Base-by-base conservation (phyloP, 2,888 invertebrate genomes). In the Ormyrus nitidulus region DNA sequence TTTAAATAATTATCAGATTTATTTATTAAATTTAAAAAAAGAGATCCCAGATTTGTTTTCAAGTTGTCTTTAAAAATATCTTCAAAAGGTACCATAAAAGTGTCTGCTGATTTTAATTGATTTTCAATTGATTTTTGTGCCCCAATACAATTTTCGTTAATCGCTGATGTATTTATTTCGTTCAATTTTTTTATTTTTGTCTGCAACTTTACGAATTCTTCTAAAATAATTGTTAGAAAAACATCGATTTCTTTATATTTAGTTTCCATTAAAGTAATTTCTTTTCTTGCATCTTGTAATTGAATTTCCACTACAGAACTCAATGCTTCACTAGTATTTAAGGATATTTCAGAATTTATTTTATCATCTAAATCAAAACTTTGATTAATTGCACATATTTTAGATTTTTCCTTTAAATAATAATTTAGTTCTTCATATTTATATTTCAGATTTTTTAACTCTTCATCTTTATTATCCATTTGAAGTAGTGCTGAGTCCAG, bases 221-320 rank as follows among this genome's bases (percentile, higher is more conserved):
- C 75, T 34, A 82, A 79, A 3, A 82, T 61, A 2, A 80, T 71
- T 61, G 84, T 81, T 34, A 86, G 66, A 59, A 84, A 81, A 46
- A 78, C 72, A 72, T 84, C 84, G 51, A 92, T 85, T 77, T 92
- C 92, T 8, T 92, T 92, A 44, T 93, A 85, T 89, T 94, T 86
- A n/a, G 84, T 85, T 82, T 86, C 74, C 19, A 70, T 48, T 10
- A 76, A 80, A 5, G 81, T 77, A 6, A 86, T 84, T 82, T 91
- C 89, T 56, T 87, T 86, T 85, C 90, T 90, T 0, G 91, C 86
- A 81, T 89, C 91, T 83, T 89, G 88, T 5, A 91, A 84, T 84
- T 92, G 88, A 61, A 91, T 89, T 19, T 89, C 89, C 53, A 90
- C 84, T 34, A 90, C 87, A 44, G 89, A 86, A 83, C 89, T 89